Conservation (phyloP, 2,113 vertebrate species). For the Deroptyus accipitrinus region DNA sequence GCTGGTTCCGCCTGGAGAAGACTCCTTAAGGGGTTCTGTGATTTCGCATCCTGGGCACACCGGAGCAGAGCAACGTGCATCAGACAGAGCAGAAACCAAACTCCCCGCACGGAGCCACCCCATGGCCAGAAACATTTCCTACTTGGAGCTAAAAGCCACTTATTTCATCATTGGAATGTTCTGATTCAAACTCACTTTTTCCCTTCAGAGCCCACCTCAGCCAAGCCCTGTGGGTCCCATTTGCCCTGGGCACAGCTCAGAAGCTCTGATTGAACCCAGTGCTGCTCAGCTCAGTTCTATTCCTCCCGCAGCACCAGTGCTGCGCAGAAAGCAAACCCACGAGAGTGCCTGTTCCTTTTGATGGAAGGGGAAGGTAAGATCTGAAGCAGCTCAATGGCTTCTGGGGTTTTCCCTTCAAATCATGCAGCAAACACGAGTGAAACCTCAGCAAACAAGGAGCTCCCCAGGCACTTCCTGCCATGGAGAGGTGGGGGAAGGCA, state of each 20-base stretch:
- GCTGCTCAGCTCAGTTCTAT: background rate
- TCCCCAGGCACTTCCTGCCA: fast-evolving
- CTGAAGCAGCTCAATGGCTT: background rate
- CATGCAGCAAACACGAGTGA: fast-evolving
- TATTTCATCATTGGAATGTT: fast-evolving
- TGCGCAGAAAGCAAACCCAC: fast-evolving
- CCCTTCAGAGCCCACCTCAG: background rate
- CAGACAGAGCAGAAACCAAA: background rate
- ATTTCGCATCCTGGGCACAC: background rate
- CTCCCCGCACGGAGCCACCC: background rate
- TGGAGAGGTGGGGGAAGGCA: background rate
- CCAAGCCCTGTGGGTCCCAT: background rate
- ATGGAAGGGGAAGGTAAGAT: background rate
- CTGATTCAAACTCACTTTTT: fast-evolving
- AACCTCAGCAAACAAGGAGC: background rate
- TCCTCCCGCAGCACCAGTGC: background rate
- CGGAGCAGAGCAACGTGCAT: background rate
- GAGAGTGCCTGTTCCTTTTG: fast-evolving
- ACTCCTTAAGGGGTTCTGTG: background rate
- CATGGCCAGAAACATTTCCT: background rate
- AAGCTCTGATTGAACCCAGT: fast-evolving
- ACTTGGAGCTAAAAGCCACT: fast-evolving
- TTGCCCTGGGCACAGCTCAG: background rate
- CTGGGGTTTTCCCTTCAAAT: background rate
- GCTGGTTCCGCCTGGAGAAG: background rate